These are phyloP conservation scores for Hydrozoanthus tunicans DNA, from an alignment of 64 coral and sea anemone genomes.

Conservation along the genomic window DNA sequence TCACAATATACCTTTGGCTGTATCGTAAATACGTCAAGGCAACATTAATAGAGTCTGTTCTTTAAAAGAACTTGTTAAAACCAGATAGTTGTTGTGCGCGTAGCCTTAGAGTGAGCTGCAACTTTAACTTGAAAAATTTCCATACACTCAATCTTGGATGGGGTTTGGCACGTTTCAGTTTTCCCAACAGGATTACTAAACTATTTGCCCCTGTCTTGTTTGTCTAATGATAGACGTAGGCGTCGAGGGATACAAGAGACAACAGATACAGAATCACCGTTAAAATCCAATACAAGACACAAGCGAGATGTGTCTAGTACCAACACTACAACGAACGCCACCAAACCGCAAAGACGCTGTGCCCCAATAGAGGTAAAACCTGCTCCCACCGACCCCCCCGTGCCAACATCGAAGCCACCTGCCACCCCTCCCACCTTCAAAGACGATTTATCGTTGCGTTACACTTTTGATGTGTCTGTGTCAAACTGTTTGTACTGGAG, in stretches of 20 bases:
- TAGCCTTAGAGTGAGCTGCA: too few relatives aligned
- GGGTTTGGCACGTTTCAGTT: too few relatives aligned
- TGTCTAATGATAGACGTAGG: neutral
- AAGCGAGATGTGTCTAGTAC: neutral
- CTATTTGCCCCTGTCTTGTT: too few relatives aligned
- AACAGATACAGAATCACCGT: neutral
- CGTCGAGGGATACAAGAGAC: neutral
- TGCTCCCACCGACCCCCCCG: slow-evolving; percentile 25
- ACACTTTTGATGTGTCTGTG: slow-evolving; percentile 26
- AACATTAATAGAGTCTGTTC: too few relatives aligned
- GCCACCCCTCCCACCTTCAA: slow-evolving; percentile 29
- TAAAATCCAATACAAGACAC: neutral
- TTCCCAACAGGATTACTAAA: too few relatives aligned
- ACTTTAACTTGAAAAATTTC: too few relatives aligned
- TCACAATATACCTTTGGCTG: too few relatives aligned
- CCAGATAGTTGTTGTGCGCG: too few relatives aligned
- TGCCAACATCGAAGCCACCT: slow-evolving; percentile 10
- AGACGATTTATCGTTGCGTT: neutral
- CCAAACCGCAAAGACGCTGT: slow-evolving; percentile 34
- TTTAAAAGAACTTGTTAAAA: too few relatives aligned
- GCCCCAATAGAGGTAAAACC: slow-evolving; percentile 24
- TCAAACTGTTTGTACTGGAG: slow-evolving; percentile 59
- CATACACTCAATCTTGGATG: too few relatives aligned
- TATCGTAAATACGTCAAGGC: too few relatives aligned
- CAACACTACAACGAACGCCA: neutral